Conservation (phyloP, 1,140 invertebrate genomes). For the Solenopsis fugax region DNA sequence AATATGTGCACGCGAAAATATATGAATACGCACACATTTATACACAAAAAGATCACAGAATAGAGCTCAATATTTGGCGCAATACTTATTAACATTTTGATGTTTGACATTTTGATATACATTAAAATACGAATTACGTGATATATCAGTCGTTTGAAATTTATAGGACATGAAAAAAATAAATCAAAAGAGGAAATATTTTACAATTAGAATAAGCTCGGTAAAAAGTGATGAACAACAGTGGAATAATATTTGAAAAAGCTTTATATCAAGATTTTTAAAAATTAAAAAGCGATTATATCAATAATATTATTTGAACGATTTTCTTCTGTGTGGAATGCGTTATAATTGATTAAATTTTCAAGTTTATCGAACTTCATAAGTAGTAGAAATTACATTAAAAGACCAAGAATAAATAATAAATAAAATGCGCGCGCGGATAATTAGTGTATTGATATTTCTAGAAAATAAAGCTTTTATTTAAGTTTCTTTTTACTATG, state of each 20-base stretch:
- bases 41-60: background rate
- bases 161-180: background rate
- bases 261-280: background rate
- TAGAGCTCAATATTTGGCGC: background rate
- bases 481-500: background rate
- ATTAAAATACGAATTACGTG: background rate
- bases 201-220: background rate
- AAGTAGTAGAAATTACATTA: background rate
- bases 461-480: background rate
- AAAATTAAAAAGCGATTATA: background rate
- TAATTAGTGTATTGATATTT: background rate
- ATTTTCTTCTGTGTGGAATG: too few relatives aligned
- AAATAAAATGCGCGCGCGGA: background rate
- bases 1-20: background rate
- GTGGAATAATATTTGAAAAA: background rate
- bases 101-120: background rate
- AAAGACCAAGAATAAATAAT: background rate
- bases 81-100: background rate
- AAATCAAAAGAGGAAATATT: constrained; percentile 1
- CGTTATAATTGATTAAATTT: background rate
- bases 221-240: background rate
- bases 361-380: background rate
- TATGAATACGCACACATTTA: background rate
- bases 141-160: background rate
- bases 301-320: background rate